Evolutionary conservation across 35 echinoderm and acorn worm species (phyloP).

Genomic region (Anneissia japonica): DNA sequence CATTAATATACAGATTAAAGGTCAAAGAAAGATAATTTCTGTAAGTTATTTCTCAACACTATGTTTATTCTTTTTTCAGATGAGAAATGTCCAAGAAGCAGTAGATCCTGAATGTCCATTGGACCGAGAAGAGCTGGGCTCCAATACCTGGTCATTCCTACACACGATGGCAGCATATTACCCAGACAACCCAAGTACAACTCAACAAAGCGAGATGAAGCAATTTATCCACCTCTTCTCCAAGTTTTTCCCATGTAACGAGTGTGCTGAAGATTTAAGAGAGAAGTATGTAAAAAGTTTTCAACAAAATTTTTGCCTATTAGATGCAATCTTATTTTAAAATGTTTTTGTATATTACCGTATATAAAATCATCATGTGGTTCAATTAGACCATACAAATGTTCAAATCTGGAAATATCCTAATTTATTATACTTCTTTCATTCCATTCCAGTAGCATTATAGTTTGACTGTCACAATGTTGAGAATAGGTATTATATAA

Average conservation of each 20-base stretch:
- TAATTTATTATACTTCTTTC: no score
- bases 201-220: slow-evolving; percentile 74
- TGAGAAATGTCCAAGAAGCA: neutral
- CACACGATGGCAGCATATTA: slow-evolving; percentile 96
- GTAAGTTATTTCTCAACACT: no score
- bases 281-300: slow-evolving; percentile 54
- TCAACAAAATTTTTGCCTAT: neutral
- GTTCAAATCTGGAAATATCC: no score
- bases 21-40: no score
- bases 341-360: neutral
- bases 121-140: slow-evolving; percentile 88
- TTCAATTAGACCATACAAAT: neutral
- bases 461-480: no score
- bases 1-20: no score
- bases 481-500: no score
- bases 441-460: no score
- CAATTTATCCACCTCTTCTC: slow-evolving; percentile 95
- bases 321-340: neutral
- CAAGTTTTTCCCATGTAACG: slow-evolving; percentile 93
- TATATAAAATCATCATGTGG: neutral
- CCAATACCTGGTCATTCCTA: slow-evolving; percentile 96
- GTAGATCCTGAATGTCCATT: slow-evolving; percentile 73
- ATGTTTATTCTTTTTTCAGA: neutral
- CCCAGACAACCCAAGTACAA: slow-evolving; percentile 62
- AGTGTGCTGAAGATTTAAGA: slow-evolving; percentile 84